Base-by-base conservation (phyloP, 2,113 vertebrate genomes). In the Fregata magnificens region DNA sequence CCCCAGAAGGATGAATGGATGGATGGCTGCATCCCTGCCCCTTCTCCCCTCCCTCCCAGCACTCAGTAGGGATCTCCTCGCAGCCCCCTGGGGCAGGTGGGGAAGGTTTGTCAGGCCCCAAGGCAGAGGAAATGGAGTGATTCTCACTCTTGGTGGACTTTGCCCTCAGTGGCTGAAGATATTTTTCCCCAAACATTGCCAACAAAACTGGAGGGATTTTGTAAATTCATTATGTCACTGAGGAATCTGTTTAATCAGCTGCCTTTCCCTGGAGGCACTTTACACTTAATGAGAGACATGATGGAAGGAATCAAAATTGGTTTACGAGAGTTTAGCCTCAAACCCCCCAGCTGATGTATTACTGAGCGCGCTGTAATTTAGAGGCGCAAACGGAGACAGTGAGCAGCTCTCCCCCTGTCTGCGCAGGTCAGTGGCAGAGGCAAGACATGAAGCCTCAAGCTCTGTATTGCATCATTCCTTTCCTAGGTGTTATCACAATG, bases 191-290 rank as follows among this genome's bases (percentile, higher is more conserved):
- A 91, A 96, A 96, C 94, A 88, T 96, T 92, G 82, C 92, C 94
- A 97, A 93, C n/a, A 49, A 96, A 95, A 94, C 76, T 47, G 4
- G 94, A 93, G 96, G 89, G 95, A 72, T 96, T 95, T 84, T 97
- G 89, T 92, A 95, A 97, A 96, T 96, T 88, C 92, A 92, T 97
- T 97, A 91, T 96, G 95, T 96, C 97, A 97, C 82, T 53, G 96
- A 96, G 95, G 95, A 95, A 96, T 97, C 97, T 95, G 93, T 97
- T 98, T 97, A 95, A 97, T 97, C 95, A 95, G 93, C 96, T 98
- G 97, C 93, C 80, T 97, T 96, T 96, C 90, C 97, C 94, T 95
- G 82, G 79, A 92, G 97, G 91, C 22, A 4, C 52, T 96, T 96
- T 88, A 76, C 24, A 16, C 78, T 96, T 94, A 86, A 95, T 96